Percentiles rank a stretch among this genome's conserved stretches.
These are phyloP conservation scores for Myzus persicae DNA, from an alignment of 1,140 invertebrate genomes.

Conservation along the genomic window DNA sequence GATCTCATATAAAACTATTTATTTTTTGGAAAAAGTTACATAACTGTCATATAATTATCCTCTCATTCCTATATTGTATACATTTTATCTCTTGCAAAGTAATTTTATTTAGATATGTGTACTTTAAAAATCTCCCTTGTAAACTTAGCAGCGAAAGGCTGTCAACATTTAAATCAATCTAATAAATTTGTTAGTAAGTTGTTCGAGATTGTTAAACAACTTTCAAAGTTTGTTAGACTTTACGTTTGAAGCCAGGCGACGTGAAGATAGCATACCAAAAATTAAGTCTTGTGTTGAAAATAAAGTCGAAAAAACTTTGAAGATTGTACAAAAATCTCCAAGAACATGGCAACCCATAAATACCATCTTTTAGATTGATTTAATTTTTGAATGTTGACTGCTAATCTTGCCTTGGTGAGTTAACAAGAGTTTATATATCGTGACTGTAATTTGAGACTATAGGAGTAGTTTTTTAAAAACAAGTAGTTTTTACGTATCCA, in stretches of 20 bases:
- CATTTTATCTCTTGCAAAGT: not conserved
- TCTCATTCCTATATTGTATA: not conserved
- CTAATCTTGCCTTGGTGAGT: not conserved
- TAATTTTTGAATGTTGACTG: not conserved
- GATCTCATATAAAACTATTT: not conserved
- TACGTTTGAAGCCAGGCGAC: not conserved
- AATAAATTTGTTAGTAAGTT: constrained; percentile 6
- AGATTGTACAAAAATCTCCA: not conserved
- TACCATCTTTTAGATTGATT: not conserved
- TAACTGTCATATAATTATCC: not conserved
- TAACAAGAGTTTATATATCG: not conserved
- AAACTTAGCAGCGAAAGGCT: not conserved
- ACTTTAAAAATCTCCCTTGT: not conserved
- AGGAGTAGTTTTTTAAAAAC: not conserved
- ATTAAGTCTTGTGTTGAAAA: not conserved
- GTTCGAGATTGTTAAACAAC: not conserved
- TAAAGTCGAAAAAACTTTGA: not conserved
- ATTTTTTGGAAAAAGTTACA: not conserved
- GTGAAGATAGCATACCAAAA: not conserved
- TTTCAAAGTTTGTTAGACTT: not conserved
- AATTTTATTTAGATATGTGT: not conserved
- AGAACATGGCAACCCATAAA: not conserved
- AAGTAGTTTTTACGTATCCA: too few relatives aligned
- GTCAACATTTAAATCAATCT: not conserved
- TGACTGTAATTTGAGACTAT: not conserved